Evolutionary conservation across 2,888 invertebrate species (phyloP), one percentile per base, ranked within the genome.

Genomic region (Gnatocerus cornutus): DNA sequence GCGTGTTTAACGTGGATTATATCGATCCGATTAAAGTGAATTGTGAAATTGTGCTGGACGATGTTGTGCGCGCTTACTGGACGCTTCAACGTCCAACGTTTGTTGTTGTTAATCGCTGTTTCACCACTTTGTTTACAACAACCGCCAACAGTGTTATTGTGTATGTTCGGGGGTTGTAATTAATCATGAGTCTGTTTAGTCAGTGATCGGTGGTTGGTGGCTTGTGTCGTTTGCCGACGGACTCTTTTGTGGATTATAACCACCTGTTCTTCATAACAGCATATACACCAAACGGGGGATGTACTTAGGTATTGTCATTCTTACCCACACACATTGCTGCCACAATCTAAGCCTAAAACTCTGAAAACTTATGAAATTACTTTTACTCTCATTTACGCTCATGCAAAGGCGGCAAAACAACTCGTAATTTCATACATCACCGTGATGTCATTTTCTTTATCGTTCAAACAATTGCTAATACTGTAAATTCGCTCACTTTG

Each of bases 1-100:
- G 56, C 67, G 68, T 68, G 71, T 62, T 73, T 65, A 66, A 61
- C 61, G 65, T 69, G 73, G 71, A 45, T 64, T 66, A 69, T 74
- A 74, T 76, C 63, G 73, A 76, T 74, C 74, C 55, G 61, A 71
- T 63, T 13, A 37, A 41, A 61, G 61, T 61, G 61, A 61, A 61
- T 48, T 39, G 61, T 61, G 61, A 61, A 61, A 50, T 50, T 61
- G 68, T 48, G 61, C 52, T 46, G 59, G 62, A 68, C 62, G 41
- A 68, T 68, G 55, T 45, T 53, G 41, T 53, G 61, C 61, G 53
- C 53, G 33, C 33, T 33, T 33, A 33, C 52, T 55, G 55, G 43
- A 65, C 65, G 37, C 46, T 37, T 8, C 9, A 37, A 21, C 21
- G 21, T 21, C 21, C 21, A 13, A 37, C 56, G 21, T 21, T 21